Percentiles rank a stretch among this genome's conserved stretches.
Evolutionary conservation across 2,888 invertebrate genomes (phyloP).

Genomic region (Plebejus melissa): DNA sequence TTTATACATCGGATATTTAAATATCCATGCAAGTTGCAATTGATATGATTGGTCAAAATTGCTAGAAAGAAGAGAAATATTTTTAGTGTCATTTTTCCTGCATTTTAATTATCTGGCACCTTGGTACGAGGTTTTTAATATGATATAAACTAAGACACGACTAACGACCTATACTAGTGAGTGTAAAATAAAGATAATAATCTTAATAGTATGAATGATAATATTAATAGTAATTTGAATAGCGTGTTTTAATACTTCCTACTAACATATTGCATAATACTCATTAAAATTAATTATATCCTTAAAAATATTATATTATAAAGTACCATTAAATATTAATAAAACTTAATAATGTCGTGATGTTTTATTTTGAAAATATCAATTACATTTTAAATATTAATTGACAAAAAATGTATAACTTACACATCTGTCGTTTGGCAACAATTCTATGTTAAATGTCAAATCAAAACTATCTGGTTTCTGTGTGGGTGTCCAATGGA

Average conservation of each 20-base stretch:
- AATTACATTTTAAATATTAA: not conserved
- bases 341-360: slow-evolving; percentile 3
- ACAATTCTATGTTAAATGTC: slow-evolving; percentile 6
- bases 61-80: slow-evolving; percentile 27
- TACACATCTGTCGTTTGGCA: slow-evolving; percentile 7
- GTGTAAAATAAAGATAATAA: not conserved
- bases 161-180: not conserved
- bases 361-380: not conserved
- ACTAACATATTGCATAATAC: not conserved
- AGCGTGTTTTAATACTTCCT: not conserved
- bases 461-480: slow-evolving; percentile 16
- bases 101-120: slow-evolving; percentile 9
- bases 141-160: not conserved
- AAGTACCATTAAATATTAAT: not conserved
- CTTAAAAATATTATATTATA: not conserved
- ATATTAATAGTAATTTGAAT: not conserved
- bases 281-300: not conserved
- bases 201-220: not conserved
- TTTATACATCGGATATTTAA: slow-evolving; percentile 7
- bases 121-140: not conserved
- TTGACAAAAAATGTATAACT: not conserved
- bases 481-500: not conserved
- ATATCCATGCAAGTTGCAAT: slow-evolving; percentile 3
- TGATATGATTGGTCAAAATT: not conserved
- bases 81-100: not conserved